These are phyloP conservation scores for Microchrysa polita DNA, from an alignment of 2,888 invertebrate species.

Conservation along the genomic window DNA sequence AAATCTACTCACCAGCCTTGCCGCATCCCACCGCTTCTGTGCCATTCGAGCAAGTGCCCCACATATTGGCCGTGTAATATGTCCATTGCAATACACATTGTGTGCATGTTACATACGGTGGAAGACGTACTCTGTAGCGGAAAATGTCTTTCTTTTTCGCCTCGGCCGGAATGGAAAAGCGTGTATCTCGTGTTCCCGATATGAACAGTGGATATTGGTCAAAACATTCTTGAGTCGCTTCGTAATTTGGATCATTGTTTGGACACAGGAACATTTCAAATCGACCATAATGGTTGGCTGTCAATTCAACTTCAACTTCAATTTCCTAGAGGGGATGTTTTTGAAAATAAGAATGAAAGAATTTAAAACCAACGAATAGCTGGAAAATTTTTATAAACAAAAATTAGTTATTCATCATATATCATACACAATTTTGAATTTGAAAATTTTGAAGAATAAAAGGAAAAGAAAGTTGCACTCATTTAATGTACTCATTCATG, in stretches of 20 bases:
- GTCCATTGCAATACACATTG: constrained; percentile 95
- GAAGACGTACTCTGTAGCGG: constrained; percentile 79
- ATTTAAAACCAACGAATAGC: too few relatives aligned
- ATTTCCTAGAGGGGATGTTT: constrained; percentile 77
- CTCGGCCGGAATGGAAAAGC: constrained; percentile 77
- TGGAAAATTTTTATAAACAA: too few relatives aligned
- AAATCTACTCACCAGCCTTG: constrained; percentile 67
- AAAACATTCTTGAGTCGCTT: constrained; percentile 85
- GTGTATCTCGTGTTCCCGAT: constrained; percentile 76
- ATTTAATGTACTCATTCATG: too few relatives aligned
- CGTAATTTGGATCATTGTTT: constrained; percentile 80
- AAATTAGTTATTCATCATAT: too few relatives aligned
- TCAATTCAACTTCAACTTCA: constrained; percentile 85
- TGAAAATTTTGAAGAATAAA: too few relatives aligned
- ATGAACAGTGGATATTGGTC: constrained; percentile 81
- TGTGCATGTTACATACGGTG: constrained; percentile 84
- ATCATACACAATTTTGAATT: too few relatives aligned
- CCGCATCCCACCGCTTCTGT: constrained; percentile 90
- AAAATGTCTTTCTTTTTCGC: constrained; percentile 74
- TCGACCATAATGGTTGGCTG: constrained; percentile 88
- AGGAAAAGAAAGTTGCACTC: too few relatives aligned
- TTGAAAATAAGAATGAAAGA: too few relatives aligned
- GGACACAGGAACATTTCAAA: constrained; percentile 88
- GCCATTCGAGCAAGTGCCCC: constrained; percentile 88
- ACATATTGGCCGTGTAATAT: constrained; percentile 90